Base-by-base conservation (phyloP, 2,888 invertebrate species). In the Meta bourneti region DNA sequence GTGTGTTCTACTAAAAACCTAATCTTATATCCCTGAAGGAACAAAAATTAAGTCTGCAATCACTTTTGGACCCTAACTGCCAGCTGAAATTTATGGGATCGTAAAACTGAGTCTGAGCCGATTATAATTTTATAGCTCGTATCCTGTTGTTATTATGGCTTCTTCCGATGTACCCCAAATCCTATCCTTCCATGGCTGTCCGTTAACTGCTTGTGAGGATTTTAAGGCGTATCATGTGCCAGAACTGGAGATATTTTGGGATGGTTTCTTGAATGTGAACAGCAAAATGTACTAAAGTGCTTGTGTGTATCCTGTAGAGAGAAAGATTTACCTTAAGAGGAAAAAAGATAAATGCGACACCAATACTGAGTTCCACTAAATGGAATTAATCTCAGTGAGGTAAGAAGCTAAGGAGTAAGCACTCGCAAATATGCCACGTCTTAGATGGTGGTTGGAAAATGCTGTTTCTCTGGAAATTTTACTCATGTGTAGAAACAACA, bases 81-180 rank as follows among this genome's bases (percentile, higher is more conserved):
- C 79, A 79, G 34, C 34, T 20, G 61, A 69, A 79, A 79, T 79
- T 79, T 79, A 79, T 79, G 34, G 48, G 34, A 54, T 79, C 79
- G 61, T 79, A 79, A 79, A 79, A 61, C 79, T 79, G 54, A 79
- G 79, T 20, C 34, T 79, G 79, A 79, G 79, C 79, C 79, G 79
- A 79, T 79, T 79, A 79, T 79, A 79, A 79, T 79, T 79, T 79
- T 79, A 79, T 79, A 79, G 61, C 79, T 79, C 61, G 61, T 61
- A 79, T 79, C 52, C 79, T 79, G 79, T 79, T 79, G 79, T 79
- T 79, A 79, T 79, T 79, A 79, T 79, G 79, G 79, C 79, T 79
- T 79, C 61, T 79, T 79, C 79, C 20, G 79, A 79, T 79, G 79
- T 79, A 13, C 61, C 54, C 49, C 9, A 79, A 54, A 79, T 54